Evolutionary conservation across 2,797 vertebrate species (phyloP), one percentile per base, ranked within the genome.

Genomic region (Spinus pinus): DNA sequence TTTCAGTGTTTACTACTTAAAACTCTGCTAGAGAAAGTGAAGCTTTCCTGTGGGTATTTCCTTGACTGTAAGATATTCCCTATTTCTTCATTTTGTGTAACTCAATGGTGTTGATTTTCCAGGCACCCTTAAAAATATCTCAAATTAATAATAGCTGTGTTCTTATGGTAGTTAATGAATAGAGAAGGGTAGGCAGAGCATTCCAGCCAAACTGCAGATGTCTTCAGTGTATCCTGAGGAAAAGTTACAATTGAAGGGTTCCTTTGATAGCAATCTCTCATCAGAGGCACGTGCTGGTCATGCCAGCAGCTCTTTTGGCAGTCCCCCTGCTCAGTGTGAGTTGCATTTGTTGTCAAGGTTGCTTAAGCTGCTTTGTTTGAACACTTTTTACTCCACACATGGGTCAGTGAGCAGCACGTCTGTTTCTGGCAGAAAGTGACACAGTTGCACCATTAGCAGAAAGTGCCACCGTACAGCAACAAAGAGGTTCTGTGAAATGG

Each of bases 251-350:
- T 1, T 73, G 61, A 87, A 78, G 33, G 91, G 23, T 42, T 88
- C 35, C 65, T 74, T 81, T 88, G 50, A 28, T 47, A 49, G 85
- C 27, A 73, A 22, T 88, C 51, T 86, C 51, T 62, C 50, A 14
- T 30, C 58, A 91, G 92, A 67, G n/a, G 31, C 88, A 78, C 1
- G n/a, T 96, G 92, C 86, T 93, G 75, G 72, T 96, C 88, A 90
- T 62, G 86, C 92, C 69, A 49, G 75, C 15, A 56, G 81, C 65
- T 75, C 0, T 91, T 71, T 15, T 3, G 17, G 61, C 80, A 72
- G 4, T 51, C n/a, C 70, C 33, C 28, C 37, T 81, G 54, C 79
- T 49, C 91, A 49, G 84, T 9, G 1, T 53, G 83, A 92, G 83
- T 18, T 80, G 86, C 37, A 28, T 71, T 92, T 86, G 23, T 85